A percentile compares a stretch with the other conserved stretches of the same genome.
Evolutionary conservation across 2,888 invertebrate genomes (phyloP).

Genomic region (Chironomus tentans): DNA sequence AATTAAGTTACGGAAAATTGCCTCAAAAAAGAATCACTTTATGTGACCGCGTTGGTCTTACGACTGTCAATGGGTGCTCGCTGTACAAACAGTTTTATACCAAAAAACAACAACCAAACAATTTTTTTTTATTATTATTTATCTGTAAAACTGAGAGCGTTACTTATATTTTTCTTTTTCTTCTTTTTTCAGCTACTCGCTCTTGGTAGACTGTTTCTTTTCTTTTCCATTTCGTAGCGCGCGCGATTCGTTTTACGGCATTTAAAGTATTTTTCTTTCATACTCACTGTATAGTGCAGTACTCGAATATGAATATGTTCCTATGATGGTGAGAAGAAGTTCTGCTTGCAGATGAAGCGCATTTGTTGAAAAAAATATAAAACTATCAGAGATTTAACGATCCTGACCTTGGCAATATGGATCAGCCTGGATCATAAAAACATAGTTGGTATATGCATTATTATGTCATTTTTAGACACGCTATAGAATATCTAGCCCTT

Average conservation of each 20-base stretch:
- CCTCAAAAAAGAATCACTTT: background rate
- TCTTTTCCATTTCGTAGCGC: constrained; percentile 1
- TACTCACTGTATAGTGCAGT: background rate
- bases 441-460: no score
- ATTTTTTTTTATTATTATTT: constrained; percentile 10
- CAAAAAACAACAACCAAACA: constrained; percentile 5
- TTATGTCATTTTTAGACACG: no score
- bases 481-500: no score
- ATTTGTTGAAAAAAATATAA: no score
- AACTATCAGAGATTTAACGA: no score
- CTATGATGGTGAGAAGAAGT: background rate
- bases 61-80: constrained; percentile 19
- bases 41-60: constrained; percentile 19
- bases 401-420: no score
- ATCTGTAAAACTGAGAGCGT: constrained; percentile 15
- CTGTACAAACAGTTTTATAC: constrained; percentile 20
- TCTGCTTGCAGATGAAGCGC: background rate
- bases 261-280: background rate
- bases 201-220: constrained; percentile 13
- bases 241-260: background rate
- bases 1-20: background rate
- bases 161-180: background rate
- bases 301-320: background rate
- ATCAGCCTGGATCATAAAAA: no score
- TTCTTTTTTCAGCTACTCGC: constrained; percentile 2